Conservation (phyloP, 2,888 invertebrate species). For the Ophion obscuratus region DNA sequence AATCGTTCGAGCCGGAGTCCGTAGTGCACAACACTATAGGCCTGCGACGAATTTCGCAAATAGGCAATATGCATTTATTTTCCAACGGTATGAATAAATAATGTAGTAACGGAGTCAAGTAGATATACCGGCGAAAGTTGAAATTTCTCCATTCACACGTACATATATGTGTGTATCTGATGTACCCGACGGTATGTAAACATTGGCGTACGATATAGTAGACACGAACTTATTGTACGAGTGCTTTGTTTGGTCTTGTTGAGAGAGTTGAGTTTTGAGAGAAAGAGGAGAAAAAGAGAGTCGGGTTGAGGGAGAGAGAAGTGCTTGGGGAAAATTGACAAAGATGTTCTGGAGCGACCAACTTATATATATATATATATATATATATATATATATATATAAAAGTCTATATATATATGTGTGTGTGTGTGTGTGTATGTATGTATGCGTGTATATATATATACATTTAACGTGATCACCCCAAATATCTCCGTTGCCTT, state of each 20-base stretch:
- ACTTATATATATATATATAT: not conserved
- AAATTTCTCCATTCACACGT: slow-evolving; percentile 58
- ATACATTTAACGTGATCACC: too few species aligned
- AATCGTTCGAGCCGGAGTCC: slow-evolving; percentile 44
- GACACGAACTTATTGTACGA: not conserved
- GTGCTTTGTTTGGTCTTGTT: slow-evolving; percentile 51
- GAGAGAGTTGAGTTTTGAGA: slow-evolving; percentile 20
- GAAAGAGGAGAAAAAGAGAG: slow-evolving; percentile 4
- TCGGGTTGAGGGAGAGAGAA: not conserved
- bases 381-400: too few species aligned
- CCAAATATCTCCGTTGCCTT: too few species aligned
- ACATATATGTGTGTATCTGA: slow-evolving; percentile 12
- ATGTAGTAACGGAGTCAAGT: slow-evolving; percentile 3
- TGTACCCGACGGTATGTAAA: not conserved
- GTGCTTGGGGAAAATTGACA: slow-evolving; percentile 24
- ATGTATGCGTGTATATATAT: too few species aligned
- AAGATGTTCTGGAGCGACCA: slow-evolving; percentile 5
- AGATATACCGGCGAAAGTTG: slow-evolving; percentile 53
- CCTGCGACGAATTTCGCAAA: slow-evolving; percentile 9
- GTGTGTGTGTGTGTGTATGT: too few species aligned
- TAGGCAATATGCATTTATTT: not conserved
- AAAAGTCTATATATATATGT: too few species aligned
- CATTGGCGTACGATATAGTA: too few species aligned
- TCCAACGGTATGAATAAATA: slow-evolving; percentile 31
- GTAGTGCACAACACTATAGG: not conserved